Evolutionary conservation across 92 coral and sea anemone genomes (phyloP).

Genomic region (Siderastrea siderea): DNA sequence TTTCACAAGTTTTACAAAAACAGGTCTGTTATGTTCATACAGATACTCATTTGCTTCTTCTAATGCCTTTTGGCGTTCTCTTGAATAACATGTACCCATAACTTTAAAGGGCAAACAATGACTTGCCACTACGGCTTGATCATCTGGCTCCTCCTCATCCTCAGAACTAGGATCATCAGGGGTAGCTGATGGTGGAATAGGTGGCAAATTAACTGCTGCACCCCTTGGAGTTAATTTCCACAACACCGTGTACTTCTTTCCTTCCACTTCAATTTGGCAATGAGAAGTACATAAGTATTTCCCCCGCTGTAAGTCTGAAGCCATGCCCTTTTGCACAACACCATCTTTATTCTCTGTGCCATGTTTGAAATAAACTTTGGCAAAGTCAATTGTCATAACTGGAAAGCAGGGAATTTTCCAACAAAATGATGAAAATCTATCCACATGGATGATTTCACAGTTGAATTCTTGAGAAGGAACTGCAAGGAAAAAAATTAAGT

Average conservation of each 20-base stretch:
- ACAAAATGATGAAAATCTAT: not conserved
- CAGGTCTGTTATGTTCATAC: slow-evolving; percentile 75
- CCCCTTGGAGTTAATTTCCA: slow-evolving; percentile 23
- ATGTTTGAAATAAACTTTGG: slow-evolving; percentile 41
- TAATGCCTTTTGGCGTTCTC: slow-evolving; percentile 44
- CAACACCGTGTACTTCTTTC: slow-evolving; percentile 44
- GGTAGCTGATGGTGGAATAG: not conserved
- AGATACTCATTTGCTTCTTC: slow-evolving; percentile 50
- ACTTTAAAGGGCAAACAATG: slow-evolving; percentile 76
- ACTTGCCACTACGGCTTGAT: not conserved
- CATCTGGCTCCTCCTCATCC: not conserved
- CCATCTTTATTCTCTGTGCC: slow-evolving; percentile 24
- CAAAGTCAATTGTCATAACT: slow-evolving; percentile 62
- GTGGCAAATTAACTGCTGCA: not conserved
- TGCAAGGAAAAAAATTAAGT: too few species aligned
- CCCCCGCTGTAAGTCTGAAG: slow-evolving; percentile 17
- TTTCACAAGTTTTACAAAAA: slow-evolving; percentile 56
- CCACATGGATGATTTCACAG: slow-evolving; percentile 33
- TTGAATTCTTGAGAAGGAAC: not conserved
- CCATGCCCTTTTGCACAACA: slow-evolving; percentile 44
- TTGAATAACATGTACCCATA: slow-evolving; percentile 63
- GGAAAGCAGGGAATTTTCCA: slow-evolving; percentile 77
- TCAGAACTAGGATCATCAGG: not conserved
- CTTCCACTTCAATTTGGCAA: slow-evolving; percentile 40
- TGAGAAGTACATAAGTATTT: slow-evolving; percentile 40